Evolutionary conservation across 2,797 vertebrate genomes (phyloP).

Genomic region (Cirrhinus mrigala): DNA sequence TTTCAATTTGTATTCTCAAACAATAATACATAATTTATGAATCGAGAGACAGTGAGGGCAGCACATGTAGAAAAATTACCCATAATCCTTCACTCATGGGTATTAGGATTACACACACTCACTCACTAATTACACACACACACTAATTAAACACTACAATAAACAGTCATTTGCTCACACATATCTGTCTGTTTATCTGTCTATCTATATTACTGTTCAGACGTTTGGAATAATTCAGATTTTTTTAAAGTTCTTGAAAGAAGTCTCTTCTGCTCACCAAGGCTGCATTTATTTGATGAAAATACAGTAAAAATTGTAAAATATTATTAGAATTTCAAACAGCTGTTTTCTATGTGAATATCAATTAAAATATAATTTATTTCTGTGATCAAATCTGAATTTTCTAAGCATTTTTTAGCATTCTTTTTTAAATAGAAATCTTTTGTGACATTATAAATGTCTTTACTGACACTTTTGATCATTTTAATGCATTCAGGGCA

Average conservation of each 20-base stretch:
- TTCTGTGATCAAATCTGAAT: too few relatives aligned
- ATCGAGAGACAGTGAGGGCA: constrained; percentile 23
- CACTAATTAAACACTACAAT: background rate
- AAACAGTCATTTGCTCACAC: background rate
- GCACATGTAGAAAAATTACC: constrained; percentile 22
- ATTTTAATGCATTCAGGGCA: too few relatives aligned
- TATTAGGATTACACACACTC: constrained; percentile 41
- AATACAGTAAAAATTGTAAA: background rate
- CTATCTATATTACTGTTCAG: background rate
- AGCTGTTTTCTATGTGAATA: background rate
- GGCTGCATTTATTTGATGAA: background rate
- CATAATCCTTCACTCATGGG: constrained; percentile 41
- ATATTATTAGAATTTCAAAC: background rate
- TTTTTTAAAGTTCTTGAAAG: background rate
- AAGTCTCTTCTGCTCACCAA: background rate
- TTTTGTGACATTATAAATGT: too few relatives aligned
- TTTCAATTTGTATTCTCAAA: constrained; percentile 55
- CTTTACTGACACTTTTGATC: too few relatives aligned
- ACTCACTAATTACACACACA: background rate
- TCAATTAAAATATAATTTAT: background rate
- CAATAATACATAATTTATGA: constrained; percentile 61
- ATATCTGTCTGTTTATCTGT: background rate
- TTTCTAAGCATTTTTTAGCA: too few relatives aligned
- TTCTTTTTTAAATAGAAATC: too few relatives aligned
- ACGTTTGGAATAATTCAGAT: background rate